Conservation (phyloP, 2,113 vertebrate species). For the Naja naja region DNA sequence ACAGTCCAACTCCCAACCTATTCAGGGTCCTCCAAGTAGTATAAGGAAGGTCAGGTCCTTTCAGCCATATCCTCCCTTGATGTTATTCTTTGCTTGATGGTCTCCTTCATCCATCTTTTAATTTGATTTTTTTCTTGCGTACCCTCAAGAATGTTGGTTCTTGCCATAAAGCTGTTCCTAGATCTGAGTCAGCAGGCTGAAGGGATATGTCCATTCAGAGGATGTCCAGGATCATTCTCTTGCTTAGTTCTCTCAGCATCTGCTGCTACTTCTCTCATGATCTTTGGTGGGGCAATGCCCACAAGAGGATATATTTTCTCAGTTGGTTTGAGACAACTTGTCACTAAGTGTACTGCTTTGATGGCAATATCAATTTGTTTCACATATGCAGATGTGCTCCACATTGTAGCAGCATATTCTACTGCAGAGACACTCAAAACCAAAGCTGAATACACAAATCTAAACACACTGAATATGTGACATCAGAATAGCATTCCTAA, state of each 20-base stretch:
- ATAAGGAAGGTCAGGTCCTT: neutral
- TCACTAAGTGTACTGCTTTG: too few species aligned
- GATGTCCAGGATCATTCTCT: too few species aligned
- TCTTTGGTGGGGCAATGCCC: too few species aligned
- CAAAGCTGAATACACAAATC: too few species aligned
- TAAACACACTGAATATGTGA: neutral
- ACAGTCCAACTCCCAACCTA: neutral
- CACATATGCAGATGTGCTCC: too few species aligned
- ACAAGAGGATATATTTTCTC: too few species aligned
- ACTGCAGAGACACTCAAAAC: neutral
- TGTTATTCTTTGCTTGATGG: neutral
- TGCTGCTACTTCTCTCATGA: too few species aligned
- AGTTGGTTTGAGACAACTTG: too few species aligned
- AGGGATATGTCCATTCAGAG: too few species aligned
- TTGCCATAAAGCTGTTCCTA: neutral
- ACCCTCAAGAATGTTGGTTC: neutral
- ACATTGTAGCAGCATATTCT: neutral
- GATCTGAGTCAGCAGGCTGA: neutral
- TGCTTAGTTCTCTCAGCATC: too few species aligned
- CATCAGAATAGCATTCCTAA: conserved; percentile 8
- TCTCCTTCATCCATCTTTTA: neutral
- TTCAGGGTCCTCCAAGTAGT: neutral
- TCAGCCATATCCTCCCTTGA: neutral
- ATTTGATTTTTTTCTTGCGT: neutral
- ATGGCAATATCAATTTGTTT: too few species aligned